These are phyloP conservation scores for Hemaris fuciformis DNA, from an alignment of 2,888 invertebrate species.

Conservation along the genomic window DNA sequence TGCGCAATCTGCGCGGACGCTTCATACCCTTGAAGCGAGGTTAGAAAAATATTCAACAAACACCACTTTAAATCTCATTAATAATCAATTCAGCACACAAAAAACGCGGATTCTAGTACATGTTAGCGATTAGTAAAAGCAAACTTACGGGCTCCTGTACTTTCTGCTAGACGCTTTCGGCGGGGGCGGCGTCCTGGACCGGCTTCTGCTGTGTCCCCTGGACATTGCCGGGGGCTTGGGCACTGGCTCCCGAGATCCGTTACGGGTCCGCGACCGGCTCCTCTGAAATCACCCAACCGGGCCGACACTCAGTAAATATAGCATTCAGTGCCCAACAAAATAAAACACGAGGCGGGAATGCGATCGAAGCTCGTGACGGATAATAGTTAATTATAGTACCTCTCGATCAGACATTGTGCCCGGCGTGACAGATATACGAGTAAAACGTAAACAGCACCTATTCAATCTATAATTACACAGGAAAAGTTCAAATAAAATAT, in stretches of 20 bases:
- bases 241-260: conserved; percentile 73
- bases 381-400: conserved; percentile 66
- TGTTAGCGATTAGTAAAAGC: conserved; percentile 15
- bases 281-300: conserved; percentile 66
- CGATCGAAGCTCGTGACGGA: conserved; percentile 34
- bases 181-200: conserved; percentile 78
- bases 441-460: conserved; percentile 51
- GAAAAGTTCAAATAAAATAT: conserved; percentile 47
- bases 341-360: conserved; percentile 62
- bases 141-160: conserved; percentile 76
- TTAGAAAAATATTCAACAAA: conserved; percentile 46
- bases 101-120: conserved; percentile 17
- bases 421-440: conserved; percentile 43
- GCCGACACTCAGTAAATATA: conserved; percentile 39
- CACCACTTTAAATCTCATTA: conserved; percentile 6
- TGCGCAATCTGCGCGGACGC: conserved; percentile 19
- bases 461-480: conserved; percentile 58
- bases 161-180: conserved; percentile 73
- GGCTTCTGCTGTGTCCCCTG: conserved; percentile 75
- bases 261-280: conserved; percentile 76
- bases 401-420: conserved; percentile 75
- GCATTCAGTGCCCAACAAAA: conserved; percentile 42
- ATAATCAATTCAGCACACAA: conserved; percentile 10
- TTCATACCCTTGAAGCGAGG: conserved; percentile 66
- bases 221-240: conserved; percentile 69